Conservation (phyloP, 1,140 invertebrate genomes). For the Drosophila mauritiana region DNA sequence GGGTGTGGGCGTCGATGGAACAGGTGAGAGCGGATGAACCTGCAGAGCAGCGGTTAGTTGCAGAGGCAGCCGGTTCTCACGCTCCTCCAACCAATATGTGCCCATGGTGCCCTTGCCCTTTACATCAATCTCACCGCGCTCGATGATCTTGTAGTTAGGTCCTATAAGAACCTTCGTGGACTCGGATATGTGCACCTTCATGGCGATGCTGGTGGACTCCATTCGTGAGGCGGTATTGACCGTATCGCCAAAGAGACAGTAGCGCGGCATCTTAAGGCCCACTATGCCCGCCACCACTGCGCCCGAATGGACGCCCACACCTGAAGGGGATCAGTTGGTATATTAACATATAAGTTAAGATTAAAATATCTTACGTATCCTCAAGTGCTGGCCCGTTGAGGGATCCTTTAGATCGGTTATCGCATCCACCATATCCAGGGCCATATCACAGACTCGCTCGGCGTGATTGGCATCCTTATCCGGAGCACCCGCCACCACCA, state of each 20-base stretch:
- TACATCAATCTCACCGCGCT: constrained; percentile 93
- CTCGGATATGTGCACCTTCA: constrained; percentile 97
- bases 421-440: constrained; percentile 97
- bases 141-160: constrained; percentile 90
- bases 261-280: constrained; percentile 96
- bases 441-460: constrained; percentile 97
- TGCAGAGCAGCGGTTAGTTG: constrained; percentile 75
- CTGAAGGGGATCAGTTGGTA: constrained; percentile 1
- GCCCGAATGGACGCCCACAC: constrained; percentile 94
- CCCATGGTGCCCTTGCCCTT: constrained; percentile 96
- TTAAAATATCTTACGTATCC: constrained; percentile 87
- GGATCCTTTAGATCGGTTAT: constrained; percentile 96
- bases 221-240: constrained; percentile 96
- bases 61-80: constrained; percentile 87
- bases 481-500: constrained; percentile 98
- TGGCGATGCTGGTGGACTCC: constrained; percentile 95
- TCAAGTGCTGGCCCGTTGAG: constrained; percentile 94
- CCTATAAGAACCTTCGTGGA: constrained; percentile 92
- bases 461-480: constrained; percentile 95
- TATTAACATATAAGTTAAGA: neutral
- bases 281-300: constrained; percentile 97
- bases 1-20: constrained; percentile 45
- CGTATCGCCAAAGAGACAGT: constrained; percentile 93
- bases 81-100: constrained; percentile 94
- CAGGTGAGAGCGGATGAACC: constrained; percentile 64